Evolutionary conservation across 1,140 invertebrate genomes (phyloP), one percentile per base, ranked within the genome.

Genomic region (Drosophila melanica): DNA sequence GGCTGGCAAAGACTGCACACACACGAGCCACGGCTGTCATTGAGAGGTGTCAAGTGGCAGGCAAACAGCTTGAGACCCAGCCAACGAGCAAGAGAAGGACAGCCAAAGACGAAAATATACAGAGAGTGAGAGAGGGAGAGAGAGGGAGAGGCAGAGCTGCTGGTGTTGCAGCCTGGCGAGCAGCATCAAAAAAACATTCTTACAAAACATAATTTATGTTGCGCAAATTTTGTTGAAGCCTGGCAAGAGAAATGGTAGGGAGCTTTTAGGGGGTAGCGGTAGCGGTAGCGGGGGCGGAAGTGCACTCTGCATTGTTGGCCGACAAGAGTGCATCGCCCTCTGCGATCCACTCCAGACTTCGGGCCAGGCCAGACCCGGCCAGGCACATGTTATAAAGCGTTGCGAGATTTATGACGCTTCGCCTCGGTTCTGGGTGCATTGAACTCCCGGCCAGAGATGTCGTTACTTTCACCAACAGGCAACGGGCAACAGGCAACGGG

Each of bases 151-250:
- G 35, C n/a, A 27, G 20, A 11, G 42, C 20, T 9, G 48, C 27
- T 35, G 7, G 27, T 7, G 1, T 27, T 63, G 67, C 48, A 63
- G 20, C 50, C 47, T 41, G 33, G 37, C 11, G 48, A 14, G 50
- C 64, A 58, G 63, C 69, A 72, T 67, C 42, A 69, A 74, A 70
- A 76, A 79, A 79, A 87, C 67, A 86, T 76, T 86, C 85, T 79
- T 79, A 86, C 82, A 86, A 81, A 85, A 85, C 81, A 87, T 87
- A 86, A 86, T 87, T 86, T 87, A 86, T 86, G 81, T 79, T 86
- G 82, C 79, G 71, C 81, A 86, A 87, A 86, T 87, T 81, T 85
- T 79, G 76, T 58, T 55, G 58, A 47, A 27, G 27, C 16, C 8
- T 0, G 11, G 27, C 27, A 27, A 37, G 14, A 10, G n/a, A 12